phyloP scores from a whole-genome alignment of 1,140 invertebrate species.

The Phortica variegata region DNA sequence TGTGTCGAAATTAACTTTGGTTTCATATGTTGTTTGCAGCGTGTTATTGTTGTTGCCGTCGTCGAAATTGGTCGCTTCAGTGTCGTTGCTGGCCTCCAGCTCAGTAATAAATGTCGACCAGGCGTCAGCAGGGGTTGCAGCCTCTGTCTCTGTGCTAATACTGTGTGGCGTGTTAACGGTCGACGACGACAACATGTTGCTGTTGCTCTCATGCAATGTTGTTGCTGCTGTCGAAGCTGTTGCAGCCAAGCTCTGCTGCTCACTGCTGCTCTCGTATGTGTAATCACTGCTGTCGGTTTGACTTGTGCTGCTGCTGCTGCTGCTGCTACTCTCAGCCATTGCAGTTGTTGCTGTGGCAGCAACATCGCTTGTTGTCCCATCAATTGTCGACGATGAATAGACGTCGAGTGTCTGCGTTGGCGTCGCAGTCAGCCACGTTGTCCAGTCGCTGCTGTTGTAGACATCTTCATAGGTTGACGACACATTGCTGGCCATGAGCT shows the following conservation, averaged over 20 bases:
- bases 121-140: constrained; percentile 27
- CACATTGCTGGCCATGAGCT: constrained; percentile 15
- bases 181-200: constrained; percentile 28
- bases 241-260: no score
- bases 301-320: constrained; percentile 10
- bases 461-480: constrained; percentile 19
- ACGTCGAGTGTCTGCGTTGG: not conserved
- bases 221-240: no score
- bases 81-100: constrained; percentile 21
- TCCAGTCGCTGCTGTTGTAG: no score
- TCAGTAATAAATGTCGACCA: constrained; percentile 38
- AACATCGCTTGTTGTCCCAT: no score
- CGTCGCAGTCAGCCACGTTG: no score
- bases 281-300: not conserved
- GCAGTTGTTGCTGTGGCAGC: no score
- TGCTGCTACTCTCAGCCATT: no score
- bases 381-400: no score
- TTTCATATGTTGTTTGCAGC: constrained; percentile 34
- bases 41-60: constrained; percentile 26
- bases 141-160: constrained; percentile 31
- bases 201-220: constrained; percentile 13
- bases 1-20: constrained; percentile 37
- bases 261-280: constrained; percentile 20
- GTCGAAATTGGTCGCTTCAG: constrained; percentile 13
- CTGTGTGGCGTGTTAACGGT: constrained; percentile 35